These are phyloP conservation scores for Ornithorhynchus anatinus DNA, from an alignment of 2,113 vertebrate species.

Conservation along the genomic window DNA sequence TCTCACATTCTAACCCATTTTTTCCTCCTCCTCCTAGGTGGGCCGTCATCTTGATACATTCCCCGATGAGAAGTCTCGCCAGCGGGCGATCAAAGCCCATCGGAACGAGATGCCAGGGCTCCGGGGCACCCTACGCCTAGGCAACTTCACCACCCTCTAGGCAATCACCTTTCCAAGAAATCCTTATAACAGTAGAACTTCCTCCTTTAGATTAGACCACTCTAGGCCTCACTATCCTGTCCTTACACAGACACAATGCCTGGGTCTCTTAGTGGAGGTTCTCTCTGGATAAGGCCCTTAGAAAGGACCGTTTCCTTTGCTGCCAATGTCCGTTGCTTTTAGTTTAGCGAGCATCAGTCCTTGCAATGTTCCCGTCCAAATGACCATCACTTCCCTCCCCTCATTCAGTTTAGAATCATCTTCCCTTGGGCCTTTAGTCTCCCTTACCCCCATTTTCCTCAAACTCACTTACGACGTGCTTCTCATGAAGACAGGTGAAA, in stretches of 20 bases:
- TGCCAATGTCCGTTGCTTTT: neutral
- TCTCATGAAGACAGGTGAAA: too few species aligned
- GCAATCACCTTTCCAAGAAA: neutral
- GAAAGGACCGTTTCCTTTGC: neutral
- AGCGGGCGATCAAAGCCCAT: slow-evolving; percentile 66
- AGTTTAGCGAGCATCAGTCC: neutral
- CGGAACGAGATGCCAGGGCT: slow-evolving; percentile 54
- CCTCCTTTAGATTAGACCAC: neutral
- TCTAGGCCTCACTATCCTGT: neutral
- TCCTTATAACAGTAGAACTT: neutral
- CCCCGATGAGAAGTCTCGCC: slow-evolving; percentile 55
- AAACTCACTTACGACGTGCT: neutral
- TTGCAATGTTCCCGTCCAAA: too few species aligned
- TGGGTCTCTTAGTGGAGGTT: neutral
- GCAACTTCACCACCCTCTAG: slow-evolving; percentile 42
- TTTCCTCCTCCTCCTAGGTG: slow-evolving; percentile 64
- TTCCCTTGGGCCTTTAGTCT: neutral
- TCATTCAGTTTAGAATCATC: too few species aligned
- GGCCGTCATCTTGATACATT: slow-evolving; percentile 83
- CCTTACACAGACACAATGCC: neutral
- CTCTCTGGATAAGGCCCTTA: neutral
- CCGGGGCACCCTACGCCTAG: slow-evolving; percentile 51
- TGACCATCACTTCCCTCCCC: neutral
- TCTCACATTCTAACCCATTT: fast-evolving
- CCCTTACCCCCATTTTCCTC: neutral